Base-by-base conservation (phyloP, 2,888 invertebrate species). In the Acanthacorydalis orientalis region DNA sequence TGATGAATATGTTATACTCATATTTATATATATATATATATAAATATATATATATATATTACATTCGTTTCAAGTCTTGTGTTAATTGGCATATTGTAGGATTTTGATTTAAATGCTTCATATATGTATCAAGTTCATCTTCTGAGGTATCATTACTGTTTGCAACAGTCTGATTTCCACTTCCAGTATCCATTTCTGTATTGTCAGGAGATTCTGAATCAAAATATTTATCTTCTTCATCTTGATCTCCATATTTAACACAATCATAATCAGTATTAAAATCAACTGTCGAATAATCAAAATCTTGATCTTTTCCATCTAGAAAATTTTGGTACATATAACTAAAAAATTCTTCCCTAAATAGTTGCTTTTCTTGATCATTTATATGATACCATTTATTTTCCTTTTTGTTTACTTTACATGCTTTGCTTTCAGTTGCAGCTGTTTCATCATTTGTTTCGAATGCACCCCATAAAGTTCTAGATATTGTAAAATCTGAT, bases 161-260 rank as follows among this genome's bases (percentile, higher is more conserved):
- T 39, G 16, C 39, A 31, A 4, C 32, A 14, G 15, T 14, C 23
- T 14, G 12, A 9, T 12, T 39, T 6, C 11, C n/a, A 12, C n/a
- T 48, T 32, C 51, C 53, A 16, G 52, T 57, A 43, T 57, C 57
- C 48, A 54, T 57, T 50, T 60, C 37, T 53, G 57, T 43, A 48
- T 53, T 55, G 46, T 55, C 51, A 35, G 82, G 79, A 31, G 77
- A 75, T 62, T 89, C 89, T 4, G 81, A 79, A 63, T 90, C 89
- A 68, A 93, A 93, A 63, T 93, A 93, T 59, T 79, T 81, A 56
- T 93, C 92, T 64, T 93, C 89, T 53, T 80, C 84, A 65, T 93
- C 92, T 56, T 79, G 80, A 39, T 78, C 78, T 50, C 79, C 64
- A 46, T 83, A 73, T 49, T 80, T 80, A 51, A 82, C 61, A 56